Percentiles rank a stretch among this genome's conserved stretches.
Conservation (phyloP, 2,797 vertebrate genomes). For the Xyrichtys novacula region DNA sequence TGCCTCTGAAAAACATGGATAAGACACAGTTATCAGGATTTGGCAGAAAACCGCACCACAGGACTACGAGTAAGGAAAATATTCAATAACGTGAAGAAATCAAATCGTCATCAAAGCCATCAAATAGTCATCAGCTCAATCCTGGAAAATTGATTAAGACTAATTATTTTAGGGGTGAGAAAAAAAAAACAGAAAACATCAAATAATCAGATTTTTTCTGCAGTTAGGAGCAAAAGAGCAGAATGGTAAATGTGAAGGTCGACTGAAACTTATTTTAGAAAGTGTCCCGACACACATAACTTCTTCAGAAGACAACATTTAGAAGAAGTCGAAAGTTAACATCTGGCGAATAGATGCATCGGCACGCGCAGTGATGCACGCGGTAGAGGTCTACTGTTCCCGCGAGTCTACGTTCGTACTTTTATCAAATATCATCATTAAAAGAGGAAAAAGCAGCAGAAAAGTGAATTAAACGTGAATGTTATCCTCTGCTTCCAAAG, state of each 20-base stretch:
- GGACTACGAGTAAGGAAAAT: no score
- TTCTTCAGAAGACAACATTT: constrained; percentile 10
- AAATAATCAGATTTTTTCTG: no score
- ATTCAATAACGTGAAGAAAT: no score
- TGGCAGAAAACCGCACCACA: no score
- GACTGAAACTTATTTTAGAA: rapidly evolving
- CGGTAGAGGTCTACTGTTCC: constrained; percentile 57
- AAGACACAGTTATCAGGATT: no score
- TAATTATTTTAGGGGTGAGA: no score
- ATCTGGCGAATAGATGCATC: not conserved
- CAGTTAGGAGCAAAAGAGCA: no score
- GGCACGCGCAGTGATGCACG: constrained; percentile 39
- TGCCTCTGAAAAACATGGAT: no score
- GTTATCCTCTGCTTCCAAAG: rapidly evolving
- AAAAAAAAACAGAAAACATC: no score
- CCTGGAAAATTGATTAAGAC: no score
- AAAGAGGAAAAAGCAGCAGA: rapidly evolving
- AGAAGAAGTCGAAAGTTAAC: rapidly evolving
- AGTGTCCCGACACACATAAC: constrained; percentile 74
- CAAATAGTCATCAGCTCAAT: no score
- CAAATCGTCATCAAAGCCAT: no score
- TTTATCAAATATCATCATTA: not conserved
- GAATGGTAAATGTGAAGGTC: not conserved
- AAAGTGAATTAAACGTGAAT: rapidly evolving
- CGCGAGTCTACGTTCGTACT: not conserved